Conservation (phyloP, 2,113 vertebrate species). For the Vimba vimba region DNA sequence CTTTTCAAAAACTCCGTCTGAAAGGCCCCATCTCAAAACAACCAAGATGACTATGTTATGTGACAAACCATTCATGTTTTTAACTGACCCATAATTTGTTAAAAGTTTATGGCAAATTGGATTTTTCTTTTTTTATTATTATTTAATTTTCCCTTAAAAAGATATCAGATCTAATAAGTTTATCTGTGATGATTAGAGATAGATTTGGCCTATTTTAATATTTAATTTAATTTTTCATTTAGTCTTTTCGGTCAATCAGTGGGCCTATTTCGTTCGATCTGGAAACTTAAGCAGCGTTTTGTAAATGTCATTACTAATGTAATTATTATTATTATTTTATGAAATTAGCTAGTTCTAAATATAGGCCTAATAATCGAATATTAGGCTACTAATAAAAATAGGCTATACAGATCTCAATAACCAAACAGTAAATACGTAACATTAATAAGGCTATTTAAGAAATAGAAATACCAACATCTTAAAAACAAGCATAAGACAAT, state of each 20-base stretch:
- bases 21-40: background rate
- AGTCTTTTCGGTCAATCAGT: background rate
- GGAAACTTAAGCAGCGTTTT: background rate
- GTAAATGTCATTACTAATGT: too few species aligned
- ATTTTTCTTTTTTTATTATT: too few species aligned
- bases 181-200: background rate
- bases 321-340: too few species aligned
- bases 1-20: background rate
- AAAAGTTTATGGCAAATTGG: background rate
- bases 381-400: too few species aligned
- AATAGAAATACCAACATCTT: too few species aligned
- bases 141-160: background rate
- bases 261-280: background rate
- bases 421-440: too few species aligned
- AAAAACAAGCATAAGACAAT: too few species aligned
- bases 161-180: background rate
- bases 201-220: background rate
- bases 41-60: background rate
- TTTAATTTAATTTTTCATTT: background rate
- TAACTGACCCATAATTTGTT: background rate
- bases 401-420: too few species aligned
- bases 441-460: too few species aligned
- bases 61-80: background rate
- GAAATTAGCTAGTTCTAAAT: too few species aligned
- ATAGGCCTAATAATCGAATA: too few species aligned